Evolutionary conservation across 2,113 vertebrate genomes (phyloP), one percentile per base, ranked within the genome.

Genomic region (Chaetops frenatus): DNA sequence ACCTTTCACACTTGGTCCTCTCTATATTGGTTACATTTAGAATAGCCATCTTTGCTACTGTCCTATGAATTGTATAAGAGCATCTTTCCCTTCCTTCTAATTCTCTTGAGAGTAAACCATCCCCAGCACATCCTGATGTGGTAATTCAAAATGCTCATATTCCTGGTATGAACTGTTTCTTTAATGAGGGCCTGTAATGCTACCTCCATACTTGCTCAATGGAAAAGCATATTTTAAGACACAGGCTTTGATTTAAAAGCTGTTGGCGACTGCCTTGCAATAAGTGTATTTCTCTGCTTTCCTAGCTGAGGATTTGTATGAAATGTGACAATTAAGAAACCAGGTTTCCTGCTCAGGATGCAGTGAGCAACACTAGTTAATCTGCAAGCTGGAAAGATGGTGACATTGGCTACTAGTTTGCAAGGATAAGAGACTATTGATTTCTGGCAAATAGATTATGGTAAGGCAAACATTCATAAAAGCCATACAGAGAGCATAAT

Each of bases 361-460:
- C 57, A 64, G 65, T 21, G 74, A 81, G 31, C 81, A 84, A 9
- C 0, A 1, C 20, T 66, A 42, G 71, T 36, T 56, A 76, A 77
- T 92, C 71, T 80, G 54, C 57, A 60, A 7, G 31, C 81, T 94
- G 70, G 45, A 42, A 70, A 48, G 62, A 50, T 35, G 58, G 67
- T 77, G 79, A 88, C 58, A 61, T 66, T 65, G 82, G 88, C 64
- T 77, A 58, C 74, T 86, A 17, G 62, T 58, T 92, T 88, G 54
- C 67, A 92, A 77, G 86, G 82, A 8, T 61, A 92, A 88, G 57
- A 66, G 62, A 57, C 35, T 94, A 72, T 90, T 77, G 86, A 93
- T 96, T 94, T 86, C 90, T 90, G 90, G 92, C 82, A 77, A 80
- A 96, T 54, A 61, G 58, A 62, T 90, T 70, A 83, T 31, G 35